Conservation (phyloP, 2,797 vertebrate species). For the Alcedo atthis region DNA sequence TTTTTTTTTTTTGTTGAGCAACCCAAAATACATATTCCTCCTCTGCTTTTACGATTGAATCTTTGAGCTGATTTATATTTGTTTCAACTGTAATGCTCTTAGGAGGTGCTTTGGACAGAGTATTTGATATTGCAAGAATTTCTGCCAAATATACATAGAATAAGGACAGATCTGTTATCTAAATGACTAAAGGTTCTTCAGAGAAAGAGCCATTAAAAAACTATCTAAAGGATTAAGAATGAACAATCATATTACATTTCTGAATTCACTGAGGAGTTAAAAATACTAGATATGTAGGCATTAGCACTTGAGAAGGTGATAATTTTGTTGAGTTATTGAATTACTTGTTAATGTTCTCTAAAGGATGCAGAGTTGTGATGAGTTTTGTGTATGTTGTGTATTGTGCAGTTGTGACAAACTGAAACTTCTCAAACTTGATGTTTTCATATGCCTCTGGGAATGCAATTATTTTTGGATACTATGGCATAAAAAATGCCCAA, state of each 20-base stretch:
- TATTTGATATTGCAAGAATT: neutral
- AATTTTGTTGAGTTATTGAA: neutral
- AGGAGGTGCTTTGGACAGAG: neutral
- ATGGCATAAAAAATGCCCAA: neutral
- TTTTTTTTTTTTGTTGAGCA: neutral
- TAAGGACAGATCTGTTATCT: neutral
- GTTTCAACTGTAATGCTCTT: neutral
- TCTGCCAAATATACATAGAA: neutral
- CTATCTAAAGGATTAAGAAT: slow-evolving; percentile 15
- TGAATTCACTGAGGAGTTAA: neutral
- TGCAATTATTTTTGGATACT: neutral
- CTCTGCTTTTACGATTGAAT: neutral
- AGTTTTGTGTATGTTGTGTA: neutral
- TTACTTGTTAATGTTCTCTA: neutral
- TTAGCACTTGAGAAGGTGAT: neutral
- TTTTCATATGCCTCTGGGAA: neutral
- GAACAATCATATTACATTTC: neutral
- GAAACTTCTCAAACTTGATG: neutral
- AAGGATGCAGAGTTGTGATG: neutral
- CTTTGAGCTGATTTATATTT: neutral
- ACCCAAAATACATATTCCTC: neutral
- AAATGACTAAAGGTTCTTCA: neutral
- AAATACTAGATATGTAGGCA: neutral
- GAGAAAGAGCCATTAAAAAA: neutral
- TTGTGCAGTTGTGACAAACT: neutral